Evolutionary conservation across 30 jellyfish, hydroid and myxozoan species (phyloP), one percentile per base, ranked within the genome.

Genomic region (Mastigias papua): DNA sequence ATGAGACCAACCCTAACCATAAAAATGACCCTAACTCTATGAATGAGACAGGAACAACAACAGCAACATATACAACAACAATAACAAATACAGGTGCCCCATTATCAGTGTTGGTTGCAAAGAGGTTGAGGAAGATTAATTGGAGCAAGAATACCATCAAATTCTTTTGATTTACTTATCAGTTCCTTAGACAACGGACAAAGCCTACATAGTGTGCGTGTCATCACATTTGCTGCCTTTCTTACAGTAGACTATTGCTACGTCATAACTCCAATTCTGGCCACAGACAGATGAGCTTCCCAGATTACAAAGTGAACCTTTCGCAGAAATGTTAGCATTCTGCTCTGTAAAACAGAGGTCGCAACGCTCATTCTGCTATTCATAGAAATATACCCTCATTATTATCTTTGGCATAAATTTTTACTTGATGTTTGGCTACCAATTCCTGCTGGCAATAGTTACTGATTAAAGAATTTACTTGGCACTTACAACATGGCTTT

Each of bases 401-500:
- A 15, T 42, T 42, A 15, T 42, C 54, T 4, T 8, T 4, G 7
- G 54, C 7, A 15, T 4, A 4, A 42, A 4, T 42, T 15, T 42
- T 15, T 42, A 42, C 54, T 42, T 42, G 54, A 42, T 4, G 54
- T 42, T 42, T 15, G 7, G 54, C 7, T 42, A 42, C 13, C 13
- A 15, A 8, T 4, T 4, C 17, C 17, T 54, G 67, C 9, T 11
- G 7, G 67, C 8, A 8, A 46, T 6, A 46, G 60, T 46, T 8
- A 25, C 23, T 2, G 6, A 54, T 21, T 6, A 54, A 6, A 54
- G 67, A 11, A 11, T 54, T 54, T 3, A 19, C 67, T 8, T 13
- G 33, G 31, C 13, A 42, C 54, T n/a, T n/a, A 15, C 54, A 42
- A 42, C 54, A 86, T 86, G 94, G 89, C 84, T 3, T 63, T 86